A percentile compares a stretch with the other conserved stretches of the same genome.
phyloP scores from a whole-genome alignment of 37 sponge, comb jelly and placozoan genomes.

The Spongilla lacustris region DNA sequence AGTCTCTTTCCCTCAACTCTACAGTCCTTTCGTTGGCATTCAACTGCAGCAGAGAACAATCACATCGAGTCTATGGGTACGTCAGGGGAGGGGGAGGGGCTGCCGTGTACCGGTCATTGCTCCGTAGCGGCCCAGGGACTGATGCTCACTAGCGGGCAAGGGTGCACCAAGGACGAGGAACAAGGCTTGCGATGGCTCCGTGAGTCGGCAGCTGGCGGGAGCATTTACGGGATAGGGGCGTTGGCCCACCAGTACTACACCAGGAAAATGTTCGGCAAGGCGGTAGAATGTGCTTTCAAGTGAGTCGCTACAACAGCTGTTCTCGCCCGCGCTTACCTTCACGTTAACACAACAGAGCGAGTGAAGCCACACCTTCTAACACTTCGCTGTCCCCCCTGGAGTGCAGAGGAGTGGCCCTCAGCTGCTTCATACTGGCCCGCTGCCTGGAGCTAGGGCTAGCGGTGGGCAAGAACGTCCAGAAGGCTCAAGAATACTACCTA shows the following conservation, averaged over 20 bases:
- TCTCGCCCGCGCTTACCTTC: no score
- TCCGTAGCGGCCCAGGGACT: slow-evolving; percentile 75
- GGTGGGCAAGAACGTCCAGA: slow-evolving; percentile 20
- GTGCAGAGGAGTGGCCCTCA: slow-evolving; percentile 57
- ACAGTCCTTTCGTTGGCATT: slow-evolving; percentile 88
- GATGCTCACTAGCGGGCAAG: slow-evolving; percentile 62
- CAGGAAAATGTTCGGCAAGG: slow-evolving; percentile 60
- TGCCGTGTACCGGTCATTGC: not conserved
- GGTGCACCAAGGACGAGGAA: slow-evolving; percentile 18
- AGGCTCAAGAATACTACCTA: slow-evolving; percentile 46
- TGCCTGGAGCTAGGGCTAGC: slow-evolving; percentile 69
- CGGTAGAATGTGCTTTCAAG: slow-evolving; percentile 67
- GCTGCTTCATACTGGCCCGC: slow-evolving; percentile 68
- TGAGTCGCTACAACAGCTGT: not conserved
- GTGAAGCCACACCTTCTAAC: not conserved
- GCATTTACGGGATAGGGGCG: slow-evolving; percentile 56
- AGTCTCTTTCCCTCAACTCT: not conserved
- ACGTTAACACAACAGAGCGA: not conserved
- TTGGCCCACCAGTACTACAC: slow-evolving; percentile 52
- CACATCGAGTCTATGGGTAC: slow-evolving; percentile 86
- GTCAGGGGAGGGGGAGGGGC: not conserved
- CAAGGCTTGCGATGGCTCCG: slow-evolving; percentile 64
- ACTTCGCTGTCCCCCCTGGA: slow-evolving; percentile 26
- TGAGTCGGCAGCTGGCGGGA: slow-evolving; percentile 39
- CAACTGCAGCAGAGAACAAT: slow-evolving; percentile 77